Conservation (phyloP, 2,888 invertebrate genomes). For the Limnephilus lunatus region DNA sequence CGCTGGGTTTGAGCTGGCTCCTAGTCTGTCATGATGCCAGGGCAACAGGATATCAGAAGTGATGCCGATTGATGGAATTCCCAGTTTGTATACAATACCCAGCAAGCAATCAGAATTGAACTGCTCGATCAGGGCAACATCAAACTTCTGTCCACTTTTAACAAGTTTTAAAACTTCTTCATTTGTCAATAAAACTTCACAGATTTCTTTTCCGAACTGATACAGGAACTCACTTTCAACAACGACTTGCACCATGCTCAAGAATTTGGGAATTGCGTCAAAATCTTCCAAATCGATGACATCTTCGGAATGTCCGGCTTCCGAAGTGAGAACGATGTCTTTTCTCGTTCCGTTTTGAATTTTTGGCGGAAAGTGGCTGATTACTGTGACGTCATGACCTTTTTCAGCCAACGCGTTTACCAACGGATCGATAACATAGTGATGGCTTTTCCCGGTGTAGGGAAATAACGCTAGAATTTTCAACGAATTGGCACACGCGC, state of each 20-base stretch:
- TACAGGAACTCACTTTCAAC: conserved; percentile 70
- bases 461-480: conserved; percentile 78
- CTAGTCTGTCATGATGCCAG: conserved; percentile 76
- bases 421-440: conserved; percentile 75
- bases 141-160: conserved; percentile 78
- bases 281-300: conserved; percentile 72
- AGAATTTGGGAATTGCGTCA: conserved; percentile 55
- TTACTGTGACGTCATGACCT: conserved; percentile 77
- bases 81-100: conserved; percentile 82
- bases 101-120: conserved; percentile 87
- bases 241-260: conserved; percentile 69
- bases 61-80: conserved; percentile 80
- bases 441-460: conserved; percentile 75
- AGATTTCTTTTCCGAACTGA: conserved; percentile 74
- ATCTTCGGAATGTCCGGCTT: conserved; percentile 60
- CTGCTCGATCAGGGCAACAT: conserved; percentile 84
- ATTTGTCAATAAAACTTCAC: conserved; percentile 75
- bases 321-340: conserved; percentile 75
- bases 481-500: conserved; percentile 43
- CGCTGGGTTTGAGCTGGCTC: conserved; percentile 76
- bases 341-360: conserved; percentile 76
- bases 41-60: conserved; percentile 77
- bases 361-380: conserved; percentile 76
- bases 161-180: conserved; percentile 76
- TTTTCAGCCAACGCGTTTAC: conserved; percentile 75